A percentile compares a stretch with the other conserved stretches of the same genome.
Conservation (phyloP, 2,113 vertebrate genomes). For the Mesitornis unicolor region DNA sequence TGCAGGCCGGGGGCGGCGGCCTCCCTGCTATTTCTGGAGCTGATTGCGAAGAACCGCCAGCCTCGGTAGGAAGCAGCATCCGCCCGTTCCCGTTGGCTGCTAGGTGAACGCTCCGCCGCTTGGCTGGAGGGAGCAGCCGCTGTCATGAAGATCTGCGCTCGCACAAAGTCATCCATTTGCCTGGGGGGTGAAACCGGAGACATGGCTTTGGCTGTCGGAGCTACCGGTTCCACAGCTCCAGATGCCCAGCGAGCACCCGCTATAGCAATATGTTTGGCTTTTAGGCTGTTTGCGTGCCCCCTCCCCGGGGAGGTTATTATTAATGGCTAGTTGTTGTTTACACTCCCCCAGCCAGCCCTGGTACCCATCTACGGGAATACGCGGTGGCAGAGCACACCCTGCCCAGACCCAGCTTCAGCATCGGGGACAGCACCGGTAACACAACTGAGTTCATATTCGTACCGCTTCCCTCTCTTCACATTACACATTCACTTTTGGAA, state of each 20-base stretch:
- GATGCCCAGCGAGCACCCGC: neutral
- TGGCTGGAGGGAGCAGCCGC: neutral
- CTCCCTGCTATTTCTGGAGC: neutral
- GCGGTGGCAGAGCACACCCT: fast-evolving
- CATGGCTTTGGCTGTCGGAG: neutral
- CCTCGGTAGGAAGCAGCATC: neutral
- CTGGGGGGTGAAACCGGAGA: neutral
- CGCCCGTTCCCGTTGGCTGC: fast-evolving
- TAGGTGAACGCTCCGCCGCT: neutral
- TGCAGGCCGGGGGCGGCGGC: neutral
- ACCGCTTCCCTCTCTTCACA: neutral
- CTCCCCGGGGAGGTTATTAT: neutral
- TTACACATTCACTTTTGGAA: neutral
- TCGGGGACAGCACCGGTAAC: neutral
- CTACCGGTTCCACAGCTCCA: neutral
- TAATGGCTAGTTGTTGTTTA: neutral
- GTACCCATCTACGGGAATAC: neutral
- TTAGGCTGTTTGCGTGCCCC: neutral
- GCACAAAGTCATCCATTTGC: neutral
- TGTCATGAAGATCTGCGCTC: fast-evolving
- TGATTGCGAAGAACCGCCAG: neutral
- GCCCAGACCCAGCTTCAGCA: neutral
- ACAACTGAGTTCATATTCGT: neutral
- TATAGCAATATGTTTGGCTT: fast-evolving
- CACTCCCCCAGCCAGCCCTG: neutral